phyloP scores from a whole-genome alignment of 1,140 invertebrate species.

The Rhizoglyphus robini region DNA sequence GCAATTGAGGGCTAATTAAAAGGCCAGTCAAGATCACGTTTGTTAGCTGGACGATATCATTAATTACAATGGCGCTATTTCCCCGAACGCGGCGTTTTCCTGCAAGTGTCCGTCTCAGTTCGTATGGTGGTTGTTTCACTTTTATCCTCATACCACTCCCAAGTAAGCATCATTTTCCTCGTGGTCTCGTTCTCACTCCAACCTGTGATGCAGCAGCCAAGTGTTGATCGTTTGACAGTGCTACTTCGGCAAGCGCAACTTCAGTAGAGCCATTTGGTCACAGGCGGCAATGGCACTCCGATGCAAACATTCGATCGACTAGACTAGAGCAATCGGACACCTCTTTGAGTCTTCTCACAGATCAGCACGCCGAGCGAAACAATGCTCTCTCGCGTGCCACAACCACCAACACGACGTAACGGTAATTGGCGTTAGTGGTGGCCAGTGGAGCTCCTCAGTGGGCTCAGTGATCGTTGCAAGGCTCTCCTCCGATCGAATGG shows the following conservation, averaged over 20 bases:
- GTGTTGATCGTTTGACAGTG: background rate
- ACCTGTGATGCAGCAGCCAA: background rate
- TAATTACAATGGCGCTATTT: conserved; percentile 7
- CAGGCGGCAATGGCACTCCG: too few relatives aligned
- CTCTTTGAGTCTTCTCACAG: background rate
- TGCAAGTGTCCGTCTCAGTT: background rate
- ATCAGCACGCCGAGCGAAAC: background rate
- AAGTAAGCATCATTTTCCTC: background rate
- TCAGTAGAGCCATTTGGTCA: too few relatives aligned
- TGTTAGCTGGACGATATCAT: too few relatives aligned
- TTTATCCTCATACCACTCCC: background rate
- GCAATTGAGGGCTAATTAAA: too few relatives aligned
- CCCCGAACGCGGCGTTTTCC: background rate
- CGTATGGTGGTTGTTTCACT: background rate
- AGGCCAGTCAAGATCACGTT: too few relatives aligned
- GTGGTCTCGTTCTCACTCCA: background rate
- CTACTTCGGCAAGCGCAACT: too few relatives aligned
- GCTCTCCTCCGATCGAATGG: too few relatives aligned
- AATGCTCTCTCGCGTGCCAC: background rate
- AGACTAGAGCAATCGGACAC: background rate
- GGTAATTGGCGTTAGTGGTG: background rate
- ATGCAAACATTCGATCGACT: conserved; percentile 2
- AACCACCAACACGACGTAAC: background rate
- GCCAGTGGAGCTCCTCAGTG: too few relatives aligned
- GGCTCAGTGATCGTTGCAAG: too few relatives aligned